Evolutionary conservation across 1,140 invertebrate species (phyloP).

Genomic region (Aethina tumida): DNA sequence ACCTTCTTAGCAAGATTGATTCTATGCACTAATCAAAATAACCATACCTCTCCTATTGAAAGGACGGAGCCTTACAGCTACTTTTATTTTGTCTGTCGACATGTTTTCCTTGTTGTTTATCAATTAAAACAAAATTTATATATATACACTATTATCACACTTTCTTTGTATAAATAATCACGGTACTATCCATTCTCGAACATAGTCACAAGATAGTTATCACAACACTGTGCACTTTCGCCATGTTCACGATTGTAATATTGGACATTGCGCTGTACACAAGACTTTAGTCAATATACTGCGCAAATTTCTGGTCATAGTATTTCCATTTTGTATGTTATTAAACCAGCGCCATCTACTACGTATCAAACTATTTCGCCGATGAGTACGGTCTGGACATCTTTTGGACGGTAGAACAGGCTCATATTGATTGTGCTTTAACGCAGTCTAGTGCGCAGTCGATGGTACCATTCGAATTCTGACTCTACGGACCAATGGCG

Average conservation of each 20-base stretch:
- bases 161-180: constrained; percentile 29
- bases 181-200: constrained; percentile 33
- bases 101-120: constrained; percentile 42
- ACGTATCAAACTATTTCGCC: no score
- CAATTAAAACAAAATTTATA: constrained; percentile 24
- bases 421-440: no score
- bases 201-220: constrained; percentile 33
- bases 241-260: constrained; percentile 32
- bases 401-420: no score
- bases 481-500: no score
- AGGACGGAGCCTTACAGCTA: constrained; percentile 89
- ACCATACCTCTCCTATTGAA: constrained; percentile 86
- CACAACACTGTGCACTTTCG: constrained; percentile 32
- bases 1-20: not conserved
- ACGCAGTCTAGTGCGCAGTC: no score
- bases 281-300: constrained; percentile 22
- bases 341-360: no score
- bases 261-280: constrained; percentile 29
- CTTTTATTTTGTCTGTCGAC: constrained; percentile 90
- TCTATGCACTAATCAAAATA: constrained; percentile 4
- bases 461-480: no score
- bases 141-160: constrained; percentile 35
- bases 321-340: no score
- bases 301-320: constrained; percentile 32
- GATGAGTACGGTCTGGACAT: no score